phyloP scores from a whole-genome alignment of 2,113 vertebrate genomes.

The Speoplatyrhinus poulsoni region DNA sequence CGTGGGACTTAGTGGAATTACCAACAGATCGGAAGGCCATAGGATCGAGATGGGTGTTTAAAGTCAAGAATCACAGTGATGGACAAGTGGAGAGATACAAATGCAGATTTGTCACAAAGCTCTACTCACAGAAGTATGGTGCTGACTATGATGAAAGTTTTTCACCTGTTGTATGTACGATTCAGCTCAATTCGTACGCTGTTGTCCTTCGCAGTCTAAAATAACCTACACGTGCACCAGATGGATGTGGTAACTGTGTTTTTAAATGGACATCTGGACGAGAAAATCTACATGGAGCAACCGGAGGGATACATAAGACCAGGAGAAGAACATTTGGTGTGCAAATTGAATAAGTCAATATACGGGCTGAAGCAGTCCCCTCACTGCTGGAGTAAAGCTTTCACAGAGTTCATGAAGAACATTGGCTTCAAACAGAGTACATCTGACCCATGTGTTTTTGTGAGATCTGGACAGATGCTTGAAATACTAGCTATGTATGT shows the following conservation, averaged over 20 bases:
- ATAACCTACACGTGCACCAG: too few species aligned
- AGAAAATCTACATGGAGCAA: too few species aligned
- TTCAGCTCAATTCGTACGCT: slow-evolving; percentile 25
- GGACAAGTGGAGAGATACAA: slow-evolving; percentile 42
- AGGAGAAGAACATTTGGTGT: slow-evolving; percentile 2
- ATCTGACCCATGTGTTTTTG: too few species aligned
- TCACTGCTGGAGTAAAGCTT: background rate
- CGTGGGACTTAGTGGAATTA: slow-evolving; percentile 25
- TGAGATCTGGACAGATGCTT: too few species aligned
- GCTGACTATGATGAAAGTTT: background rate
- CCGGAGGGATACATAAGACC: too few species aligned
- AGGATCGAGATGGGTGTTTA: slow-evolving; percentile 34
- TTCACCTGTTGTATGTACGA: slow-evolving; percentile 27
- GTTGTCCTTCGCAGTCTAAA: slow-evolving; percentile 9
- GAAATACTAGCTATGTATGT: too few species aligned
- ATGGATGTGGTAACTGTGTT: too few species aligned
- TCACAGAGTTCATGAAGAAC: too few species aligned
- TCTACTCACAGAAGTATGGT: slow-evolving; percentile 35
- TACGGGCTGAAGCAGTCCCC: slow-evolving; percentile 27
- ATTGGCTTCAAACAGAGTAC: too few species aligned
- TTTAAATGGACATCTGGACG: too few species aligned
- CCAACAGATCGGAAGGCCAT: slow-evolving; percentile 20
- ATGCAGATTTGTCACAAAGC: slow-evolving; percentile 40
- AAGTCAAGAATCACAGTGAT: slow-evolving; percentile 37
- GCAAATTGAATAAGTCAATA: slow-evolving; percentile 29